These are phyloP conservation scores for Diadophis punctatus DNA, from an alignment of 2,113 vertebrate genomes.

Conservation along the genomic window DNA sequence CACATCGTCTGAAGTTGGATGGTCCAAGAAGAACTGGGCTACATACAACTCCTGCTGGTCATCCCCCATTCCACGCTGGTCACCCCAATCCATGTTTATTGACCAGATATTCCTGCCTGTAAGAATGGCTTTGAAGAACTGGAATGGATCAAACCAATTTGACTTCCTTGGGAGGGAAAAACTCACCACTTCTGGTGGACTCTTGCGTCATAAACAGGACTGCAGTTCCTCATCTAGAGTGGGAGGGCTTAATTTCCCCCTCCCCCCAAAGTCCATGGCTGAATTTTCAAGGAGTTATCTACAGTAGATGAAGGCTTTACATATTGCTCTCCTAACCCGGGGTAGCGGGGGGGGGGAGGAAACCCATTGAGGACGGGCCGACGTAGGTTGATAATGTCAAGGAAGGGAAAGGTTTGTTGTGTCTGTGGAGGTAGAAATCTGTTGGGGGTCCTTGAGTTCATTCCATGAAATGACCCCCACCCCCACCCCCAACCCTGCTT, in stretches of 20 bases:
- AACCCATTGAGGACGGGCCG: neutral
- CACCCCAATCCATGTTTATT: conserved; percentile 7
- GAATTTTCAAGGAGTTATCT: conserved; percentile 10
- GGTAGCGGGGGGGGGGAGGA: neutral
- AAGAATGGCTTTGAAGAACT: conserved; percentile 18
- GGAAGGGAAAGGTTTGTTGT: conserved; percentile 57
- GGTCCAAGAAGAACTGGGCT: neutral
- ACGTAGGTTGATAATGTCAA: neutral
- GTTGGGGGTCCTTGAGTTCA: conserved; percentile 58
- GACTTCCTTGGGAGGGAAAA: conserved; percentile 17
- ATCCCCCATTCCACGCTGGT: neutral
- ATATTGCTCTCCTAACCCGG: neutral
- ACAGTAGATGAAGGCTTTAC: neutral
- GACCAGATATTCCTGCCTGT: neutral
- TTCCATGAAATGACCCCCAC: conserved; percentile 42
- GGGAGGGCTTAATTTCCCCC: neutral
- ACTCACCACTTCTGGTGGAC: neutral
- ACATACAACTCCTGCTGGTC: neutral
- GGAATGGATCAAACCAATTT: conserved; percentile 26
- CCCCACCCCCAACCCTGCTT: neutral
- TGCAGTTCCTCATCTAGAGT: neutral
- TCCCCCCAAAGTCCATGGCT: neutral
- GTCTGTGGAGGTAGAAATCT: conserved; percentile 37
- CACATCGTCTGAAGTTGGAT: neutral
- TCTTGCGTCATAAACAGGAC: neutral